Conservation (phyloP, 2,113 vertebrate genomes). For the Gobius niger region DNA sequence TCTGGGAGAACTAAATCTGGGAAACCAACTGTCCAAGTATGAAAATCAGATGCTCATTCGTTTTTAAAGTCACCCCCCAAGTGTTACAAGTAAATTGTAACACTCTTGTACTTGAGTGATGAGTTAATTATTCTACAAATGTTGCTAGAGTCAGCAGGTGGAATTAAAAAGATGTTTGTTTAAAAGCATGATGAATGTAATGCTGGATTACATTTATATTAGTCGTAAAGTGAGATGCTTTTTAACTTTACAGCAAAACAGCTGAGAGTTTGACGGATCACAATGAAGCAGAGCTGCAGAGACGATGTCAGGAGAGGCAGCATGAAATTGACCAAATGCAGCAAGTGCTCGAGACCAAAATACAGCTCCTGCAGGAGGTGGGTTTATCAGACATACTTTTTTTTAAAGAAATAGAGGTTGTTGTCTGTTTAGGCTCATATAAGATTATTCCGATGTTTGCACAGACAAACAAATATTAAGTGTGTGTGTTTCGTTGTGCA, state of each 20-base stretch:
- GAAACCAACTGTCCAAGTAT: conserved; percentile 44
- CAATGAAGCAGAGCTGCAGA: conserved; percentile 84
- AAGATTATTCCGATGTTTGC: too few relatives aligned
- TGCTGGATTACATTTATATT: not conserved
- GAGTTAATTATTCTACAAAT: too few relatives aligned
- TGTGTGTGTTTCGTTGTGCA: not conserved
- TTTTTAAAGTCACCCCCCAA: conserved; percentile 8
- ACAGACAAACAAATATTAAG: not conserved
- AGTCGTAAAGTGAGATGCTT: not conserved
- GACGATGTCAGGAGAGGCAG: conserved; percentile 84
- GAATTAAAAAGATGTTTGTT: too few relatives aligned
- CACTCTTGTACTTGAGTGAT: not conserved
- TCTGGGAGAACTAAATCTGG: conserved; percentile 70
- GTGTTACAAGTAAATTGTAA: not conserved
- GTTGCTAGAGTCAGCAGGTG: too few relatives aligned
- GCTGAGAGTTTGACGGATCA: conserved; percentile 82
- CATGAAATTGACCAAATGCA: conserved; percentile 87
- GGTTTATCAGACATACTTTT: not conserved
- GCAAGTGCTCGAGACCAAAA: conserved; percentile 88
- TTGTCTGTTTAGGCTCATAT: too few relatives aligned
- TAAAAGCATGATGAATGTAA: not conserved
- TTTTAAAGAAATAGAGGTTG: too few relatives aligned
- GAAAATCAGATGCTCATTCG: conserved; percentile 44
- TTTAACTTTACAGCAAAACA: conserved; percentile 76
- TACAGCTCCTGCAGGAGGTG: conserved; percentile 90